A percentile compares a stretch with the other conserved stretches of the same genome.
phyloP scores from a whole-genome alignment of 37 sponge, comb jelly and placozoan genomes.

The Hormiphora californensis region DNA sequence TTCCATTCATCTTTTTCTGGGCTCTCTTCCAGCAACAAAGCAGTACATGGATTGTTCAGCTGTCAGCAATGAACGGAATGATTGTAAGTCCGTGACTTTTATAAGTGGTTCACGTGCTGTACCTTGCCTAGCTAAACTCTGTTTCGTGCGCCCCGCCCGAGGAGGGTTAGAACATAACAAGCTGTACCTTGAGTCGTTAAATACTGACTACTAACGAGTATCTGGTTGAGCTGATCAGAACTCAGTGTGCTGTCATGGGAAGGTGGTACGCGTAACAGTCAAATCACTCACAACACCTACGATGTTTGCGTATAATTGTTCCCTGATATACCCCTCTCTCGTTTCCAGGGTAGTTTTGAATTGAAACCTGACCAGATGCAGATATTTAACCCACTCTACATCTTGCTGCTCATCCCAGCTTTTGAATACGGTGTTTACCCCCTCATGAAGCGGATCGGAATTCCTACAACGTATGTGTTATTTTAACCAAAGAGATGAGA shows the following conservation, averaged over 20 bases:
- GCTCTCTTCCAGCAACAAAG: constrained; percentile 94
- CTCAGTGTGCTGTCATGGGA: too few species aligned
- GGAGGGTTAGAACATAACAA: too few species aligned
- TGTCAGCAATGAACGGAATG: constrained; percentile 76
- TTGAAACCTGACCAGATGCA: constrained; percentile 90
- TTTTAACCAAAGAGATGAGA: too few species aligned
- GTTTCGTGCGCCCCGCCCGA: too few species aligned
- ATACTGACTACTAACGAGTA: too few species aligned
- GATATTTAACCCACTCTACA: constrained; percentile 85
- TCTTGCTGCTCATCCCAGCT: constrained; percentile 84
- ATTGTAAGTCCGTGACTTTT: constrained; percentile 58
- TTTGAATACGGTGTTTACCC: constrained; percentile 92
- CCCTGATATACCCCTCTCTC: too few species aligned
- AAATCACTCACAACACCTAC: too few species aligned
- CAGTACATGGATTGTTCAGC: constrained; percentile 95
- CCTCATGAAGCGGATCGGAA: constrained; percentile 59
- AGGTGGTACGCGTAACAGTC: too few species aligned
- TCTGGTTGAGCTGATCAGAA: too few species aligned
- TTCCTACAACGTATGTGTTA: constrained; percentile 60
- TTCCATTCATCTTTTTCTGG: constrained; percentile 96
- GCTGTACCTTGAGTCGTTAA: too few species aligned
- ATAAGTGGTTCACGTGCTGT: background rate
- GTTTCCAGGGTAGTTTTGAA: constrained; percentile 56
- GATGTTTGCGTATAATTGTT: too few species aligned
- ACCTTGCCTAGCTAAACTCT: too few species aligned